Conservation (phyloP, 2,888 invertebrate species). For the Hydrotaea diabolus region DNA sequence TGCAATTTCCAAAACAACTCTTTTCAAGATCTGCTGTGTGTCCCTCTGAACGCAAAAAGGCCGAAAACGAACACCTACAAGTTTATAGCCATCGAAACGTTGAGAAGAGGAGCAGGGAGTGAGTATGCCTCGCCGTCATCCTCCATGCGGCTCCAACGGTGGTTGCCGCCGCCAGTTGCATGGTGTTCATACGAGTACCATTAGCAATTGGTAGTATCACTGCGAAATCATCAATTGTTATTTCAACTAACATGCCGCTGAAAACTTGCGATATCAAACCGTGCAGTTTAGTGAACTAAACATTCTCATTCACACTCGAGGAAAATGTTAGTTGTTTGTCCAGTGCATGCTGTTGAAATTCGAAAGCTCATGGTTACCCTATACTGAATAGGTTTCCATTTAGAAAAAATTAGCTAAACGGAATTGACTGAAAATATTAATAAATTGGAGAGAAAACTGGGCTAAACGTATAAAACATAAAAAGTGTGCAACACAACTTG, state of each 20-base stretch:
- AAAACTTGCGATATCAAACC: slow-evolving; percentile 60
- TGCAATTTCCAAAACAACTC: slow-evolving; percentile 31
- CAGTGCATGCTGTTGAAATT: no score
- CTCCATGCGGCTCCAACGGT: background rate
- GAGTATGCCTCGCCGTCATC: slow-evolving; percentile 10
- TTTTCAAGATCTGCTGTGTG: slow-evolving; percentile 13
- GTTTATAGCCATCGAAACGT: slow-evolving; percentile 26
- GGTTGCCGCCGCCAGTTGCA: background rate
- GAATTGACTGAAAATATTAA: no score
- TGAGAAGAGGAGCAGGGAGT: background rate
- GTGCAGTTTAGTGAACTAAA: slow-evolving; percentile 60
- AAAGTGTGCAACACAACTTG: no score
- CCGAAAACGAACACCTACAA: slow-evolving; percentile 59
- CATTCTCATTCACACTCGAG: slow-evolving; percentile 30
- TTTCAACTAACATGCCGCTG: slow-evolving; percentile 64
- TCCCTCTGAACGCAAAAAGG: slow-evolving; percentile 41
- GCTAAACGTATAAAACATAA: no score
- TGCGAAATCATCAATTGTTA: slow-evolving; percentile 65
- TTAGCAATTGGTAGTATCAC: slow-evolving; percentile 63
- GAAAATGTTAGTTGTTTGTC: background rate
- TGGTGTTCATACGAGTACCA: slow-evolving; percentile 31
- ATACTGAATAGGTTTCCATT: no score
- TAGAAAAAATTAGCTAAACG: no score
- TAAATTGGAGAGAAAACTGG: no score
- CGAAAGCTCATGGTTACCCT: no score